Base-by-base conservation (phyloP, 2,888 invertebrate species). In the Drosophila conformis region DNA sequence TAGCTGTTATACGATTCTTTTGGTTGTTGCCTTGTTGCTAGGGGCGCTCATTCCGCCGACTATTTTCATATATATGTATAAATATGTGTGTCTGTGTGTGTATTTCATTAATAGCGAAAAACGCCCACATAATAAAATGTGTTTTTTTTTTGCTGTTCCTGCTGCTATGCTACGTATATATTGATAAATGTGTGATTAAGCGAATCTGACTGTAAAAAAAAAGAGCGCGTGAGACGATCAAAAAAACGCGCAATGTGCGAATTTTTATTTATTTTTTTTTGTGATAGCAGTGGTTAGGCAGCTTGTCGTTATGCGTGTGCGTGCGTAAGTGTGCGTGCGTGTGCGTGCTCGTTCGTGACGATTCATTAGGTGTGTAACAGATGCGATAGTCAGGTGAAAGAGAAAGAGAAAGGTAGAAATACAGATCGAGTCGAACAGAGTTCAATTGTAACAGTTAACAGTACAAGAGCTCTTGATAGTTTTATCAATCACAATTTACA, bases 191-290 rank as follows among this genome's bases (percentile, higher is more conserved):
- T 49, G 57, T 57, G 61, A 66, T 56, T 62, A 46, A 53, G 49
- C 31, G 42, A 25, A 48, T 57, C 64, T 31, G 62, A 35, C 63
- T 78, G 75, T 63, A 60, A 77, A 77, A 75, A 77, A 33, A 63
- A 57, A 40, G 48, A 49, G 70, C 75, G 75, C 76, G 66, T 79
- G 79, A 79, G 63, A 70, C 60, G 70, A 66, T 74, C 65, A 73
- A 65, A 63, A 63, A 31, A 52, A 38, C 42, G 36, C 49, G 46
- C 31, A 66, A 71, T 35, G 58, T 76, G 69, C 62, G 54, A 72
- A 72, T 27, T 36, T 54, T 51, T n/a, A 15, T 36, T 51, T 40
- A 8, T 3, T 46, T 42, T 46, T 42, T 53, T 18, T 25, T 6
- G 52, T 60, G 54, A 62, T 69, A 70, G 38, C 38, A 61, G 63